A percentile compares a stretch with the other conserved stretches of the same genome.
Evolutionary conservation across 1,140 invertebrate genomes (phyloP).

Genomic region (Drosophila subobscura): DNA sequence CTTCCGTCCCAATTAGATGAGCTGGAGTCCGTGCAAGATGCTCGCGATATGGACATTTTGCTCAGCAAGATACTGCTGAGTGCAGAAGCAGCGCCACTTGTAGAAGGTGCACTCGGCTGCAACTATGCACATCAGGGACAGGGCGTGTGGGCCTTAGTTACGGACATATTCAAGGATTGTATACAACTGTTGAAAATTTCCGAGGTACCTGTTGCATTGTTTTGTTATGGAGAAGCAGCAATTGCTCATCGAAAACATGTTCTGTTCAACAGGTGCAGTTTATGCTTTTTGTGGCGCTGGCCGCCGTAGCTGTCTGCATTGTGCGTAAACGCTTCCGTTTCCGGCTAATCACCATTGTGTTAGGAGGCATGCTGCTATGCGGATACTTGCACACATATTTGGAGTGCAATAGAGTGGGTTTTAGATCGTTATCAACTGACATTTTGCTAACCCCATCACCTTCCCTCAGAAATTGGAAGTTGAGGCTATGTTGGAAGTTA

Average conservation of each 20-base stretch:
- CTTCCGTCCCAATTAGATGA: slow-evolving; percentile 53
- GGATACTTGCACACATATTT: slow-evolving; percentile 74
- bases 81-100: slow-evolving; percentile 32
- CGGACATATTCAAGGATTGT: slow-evolving; percentile 61
- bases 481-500: slow-evolving; percentile 62
- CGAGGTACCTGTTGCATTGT: slow-evolving; percentile 50
- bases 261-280: slow-evolving; percentile 57
- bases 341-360: slow-evolving; percentile 35
- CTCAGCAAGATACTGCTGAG: slow-evolving; percentile 57
- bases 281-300: slow-evolving; percentile 35
- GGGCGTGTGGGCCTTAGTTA: slow-evolving; percentile 42
- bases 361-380: slow-evolving; percentile 47
- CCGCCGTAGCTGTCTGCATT: slow-evolving; percentile 38
- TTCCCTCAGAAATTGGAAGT: slow-evolving; percentile 62
- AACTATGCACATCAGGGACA: slow-evolving; percentile 19
- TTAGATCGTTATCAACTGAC: background rate
- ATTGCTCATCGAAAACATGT: background rate
- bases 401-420: slow-evolving; percentile 73
- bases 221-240: slow-evolving; percentile 1
- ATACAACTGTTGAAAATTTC: slow-evolving; percentile 47
- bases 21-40: slow-evolving; percentile 54
- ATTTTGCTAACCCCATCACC: background rate
- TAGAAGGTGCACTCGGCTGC: slow-evolving; percentile 20
- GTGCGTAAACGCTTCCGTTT: slow-evolving; percentile 47
- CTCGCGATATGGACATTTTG: slow-evolving; percentile 67